phyloP scores from a whole-genome alignment of 1,140 invertebrate species.

The Diabrotica virgifera region DNA sequence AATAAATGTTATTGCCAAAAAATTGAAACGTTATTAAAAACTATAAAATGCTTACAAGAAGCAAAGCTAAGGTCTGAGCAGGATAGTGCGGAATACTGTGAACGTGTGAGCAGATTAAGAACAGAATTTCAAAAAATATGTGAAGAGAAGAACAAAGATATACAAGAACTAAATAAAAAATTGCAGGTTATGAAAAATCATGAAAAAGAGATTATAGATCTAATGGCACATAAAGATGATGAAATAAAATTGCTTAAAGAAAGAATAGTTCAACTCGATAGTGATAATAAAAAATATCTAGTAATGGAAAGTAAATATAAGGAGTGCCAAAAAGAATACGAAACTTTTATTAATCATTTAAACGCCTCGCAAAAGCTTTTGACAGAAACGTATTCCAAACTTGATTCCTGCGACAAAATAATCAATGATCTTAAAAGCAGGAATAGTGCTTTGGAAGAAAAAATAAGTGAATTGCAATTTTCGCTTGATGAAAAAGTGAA shows the following conservation, averaged over 20 bases:
- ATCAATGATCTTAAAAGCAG: not conserved
- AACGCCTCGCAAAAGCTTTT: not conserved
- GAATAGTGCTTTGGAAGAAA: not conserved
- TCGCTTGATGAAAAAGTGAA: not conserved
- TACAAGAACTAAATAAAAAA: not conserved
- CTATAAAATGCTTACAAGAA: not conserved
- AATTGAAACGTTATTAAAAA: constrained; percentile 6
- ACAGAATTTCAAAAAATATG: not conserved
- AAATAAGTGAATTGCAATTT: not conserved
- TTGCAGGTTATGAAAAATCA: not conserved
- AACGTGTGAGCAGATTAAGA: constrained; percentile 1
- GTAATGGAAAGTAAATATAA: not conserved
- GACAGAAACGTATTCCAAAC: not conserved
- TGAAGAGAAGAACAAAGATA: not conserved
- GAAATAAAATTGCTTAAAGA: not conserved
- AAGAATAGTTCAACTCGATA: not conserved
- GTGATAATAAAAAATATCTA: not conserved
- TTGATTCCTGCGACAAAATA: not conserved
- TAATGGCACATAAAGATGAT: not conserved
- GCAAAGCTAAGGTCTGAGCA: not conserved
- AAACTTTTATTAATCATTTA: not conserved
- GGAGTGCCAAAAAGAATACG: not conserved
- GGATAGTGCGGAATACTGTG: not conserved
- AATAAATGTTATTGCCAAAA: constrained; percentile 10
- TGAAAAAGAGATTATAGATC: not conserved